phyloP scores from a whole-genome alignment of 2,888 invertebrate genomes.

The Andrena haemorrhoa region DNA sequence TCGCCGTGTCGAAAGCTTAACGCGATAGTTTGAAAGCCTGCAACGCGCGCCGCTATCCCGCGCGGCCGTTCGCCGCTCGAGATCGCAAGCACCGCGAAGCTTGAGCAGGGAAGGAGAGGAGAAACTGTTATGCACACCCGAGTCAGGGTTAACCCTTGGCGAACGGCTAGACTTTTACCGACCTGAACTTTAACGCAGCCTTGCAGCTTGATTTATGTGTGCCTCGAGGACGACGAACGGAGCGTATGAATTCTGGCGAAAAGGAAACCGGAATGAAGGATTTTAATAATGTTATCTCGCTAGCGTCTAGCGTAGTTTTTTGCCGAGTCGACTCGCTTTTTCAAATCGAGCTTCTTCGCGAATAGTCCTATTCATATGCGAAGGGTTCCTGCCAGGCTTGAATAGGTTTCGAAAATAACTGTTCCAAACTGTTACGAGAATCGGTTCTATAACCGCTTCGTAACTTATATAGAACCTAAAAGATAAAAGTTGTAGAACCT shows the following conservation, averaged over 20 bases:
- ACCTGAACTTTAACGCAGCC: slow-evolving; percentile 9
- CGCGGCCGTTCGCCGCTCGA: not conserved
- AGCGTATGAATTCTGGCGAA: not conserved
- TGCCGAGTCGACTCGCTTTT: no score
- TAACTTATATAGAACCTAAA: no score
- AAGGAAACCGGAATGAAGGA: not conserved
- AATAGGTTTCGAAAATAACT: no score
- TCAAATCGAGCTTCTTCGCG: no score
- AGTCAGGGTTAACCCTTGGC: not conserved
- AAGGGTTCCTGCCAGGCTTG: no score
- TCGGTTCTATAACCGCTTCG: no score
- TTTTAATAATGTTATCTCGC: not conserved
- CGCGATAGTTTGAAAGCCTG: not conserved
- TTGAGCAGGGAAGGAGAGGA: not conserved
- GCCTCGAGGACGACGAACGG: not conserved
- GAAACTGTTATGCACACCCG: not conserved
- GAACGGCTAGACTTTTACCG: slow-evolving; percentile 4
- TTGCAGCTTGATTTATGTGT: slow-evolving; percentile 5
- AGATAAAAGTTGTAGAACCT: no score
- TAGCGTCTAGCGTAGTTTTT: no score
- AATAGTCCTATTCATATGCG: no score
- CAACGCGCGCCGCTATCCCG: not conserved
- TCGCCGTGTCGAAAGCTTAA: not conserved
- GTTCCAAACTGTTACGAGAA: no score
- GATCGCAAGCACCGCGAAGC: not conserved